Evolutionary conservation across 2,113 vertebrate genomes (phyloP), one percentile per base, ranked within the genome.

Genomic region (Pheucticus melanocephalus): DNA sequence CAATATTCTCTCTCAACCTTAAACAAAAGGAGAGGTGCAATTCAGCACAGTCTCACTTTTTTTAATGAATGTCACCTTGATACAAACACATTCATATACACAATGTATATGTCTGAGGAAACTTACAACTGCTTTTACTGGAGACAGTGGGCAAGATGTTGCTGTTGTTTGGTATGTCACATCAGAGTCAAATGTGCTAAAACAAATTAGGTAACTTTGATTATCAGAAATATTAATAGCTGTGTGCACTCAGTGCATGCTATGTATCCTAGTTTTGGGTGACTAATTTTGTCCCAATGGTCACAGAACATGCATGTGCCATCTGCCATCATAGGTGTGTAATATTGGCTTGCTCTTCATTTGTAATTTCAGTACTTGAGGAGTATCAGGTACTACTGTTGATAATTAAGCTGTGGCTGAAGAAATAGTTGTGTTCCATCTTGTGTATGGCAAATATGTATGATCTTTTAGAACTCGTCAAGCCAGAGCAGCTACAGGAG

Each of bases 11-110:
- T 13, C 54, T 77, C 82, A 77, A 39, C 40, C 17, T 53, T 81
- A 35, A 83, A 81, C 33, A n/a, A 82, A 65, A 53, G 8, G 39
- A 56, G n/a, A 45, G 19, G 20, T 94, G 21, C 0, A 0, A 17
- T 75, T 79, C 69, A 86, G 21, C 28, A 33, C 9, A 66, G n/a
- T 51, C 5, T 78, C 40, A 18, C 28, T 51, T 60, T 60, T 69
- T 48, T 27, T 9, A 50, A 82, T 56, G 27, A 81, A 40, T 77
- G 48, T 89, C 75, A 84, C 48, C 73, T 95, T 76, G 56, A 19
- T 68, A 31, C 4, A 2, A 53, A 51, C 5, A 20, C 23, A 12
- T 31, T 57, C 0, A 0, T 51, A 31, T 54, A 50, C 4, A 53
- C 25, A 68, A 63, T 30, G 2, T 39, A 20, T 42, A 18, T 4